Percentiles rank a stretch among this genome's conserved stretches.
phyloP scores from a whole-genome alignment of 2,113 vertebrate species.

The Myanophis thanlyinensis region DNA sequence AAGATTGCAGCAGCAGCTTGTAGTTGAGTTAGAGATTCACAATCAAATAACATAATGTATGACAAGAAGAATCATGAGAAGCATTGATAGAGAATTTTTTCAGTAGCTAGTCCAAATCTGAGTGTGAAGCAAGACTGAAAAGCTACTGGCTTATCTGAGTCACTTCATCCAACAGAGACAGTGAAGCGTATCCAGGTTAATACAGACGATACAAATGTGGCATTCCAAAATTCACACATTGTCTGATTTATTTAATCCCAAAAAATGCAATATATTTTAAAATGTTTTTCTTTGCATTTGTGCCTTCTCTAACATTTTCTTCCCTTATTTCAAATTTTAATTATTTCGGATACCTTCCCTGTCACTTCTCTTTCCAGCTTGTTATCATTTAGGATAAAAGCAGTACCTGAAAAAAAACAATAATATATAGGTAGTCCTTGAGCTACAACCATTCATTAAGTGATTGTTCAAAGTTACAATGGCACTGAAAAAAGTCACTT shows the following conservation, averaged over 20 bases:
- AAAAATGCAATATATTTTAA: neutral
- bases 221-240: neutral
- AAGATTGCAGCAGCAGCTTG: neutral
- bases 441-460: neutral
- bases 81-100: neutral
- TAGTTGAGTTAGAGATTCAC: neutral
- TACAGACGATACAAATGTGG: neutral
- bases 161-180: neutral
- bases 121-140: neutral
- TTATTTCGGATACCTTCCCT: neutral
- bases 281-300: neutral
- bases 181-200: neutral
- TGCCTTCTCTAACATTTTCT: neutral
- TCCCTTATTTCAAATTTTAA: slow-evolving; percentile 25
- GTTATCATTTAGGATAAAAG: neutral
- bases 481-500: neutral
- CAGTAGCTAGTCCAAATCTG: slow-evolving; percentile 10
- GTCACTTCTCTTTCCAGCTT: neutral
- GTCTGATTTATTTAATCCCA: neutral
- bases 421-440: neutral
- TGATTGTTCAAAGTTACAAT: neutral
- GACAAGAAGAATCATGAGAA: neutral
- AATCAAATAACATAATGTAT: neutral
- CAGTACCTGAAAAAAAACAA: neutral
- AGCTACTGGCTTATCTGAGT: slow-evolving; percentile 4